Conservation (phyloP, 2,888 invertebrate genomes). For the Euproctis similis region DNA sequence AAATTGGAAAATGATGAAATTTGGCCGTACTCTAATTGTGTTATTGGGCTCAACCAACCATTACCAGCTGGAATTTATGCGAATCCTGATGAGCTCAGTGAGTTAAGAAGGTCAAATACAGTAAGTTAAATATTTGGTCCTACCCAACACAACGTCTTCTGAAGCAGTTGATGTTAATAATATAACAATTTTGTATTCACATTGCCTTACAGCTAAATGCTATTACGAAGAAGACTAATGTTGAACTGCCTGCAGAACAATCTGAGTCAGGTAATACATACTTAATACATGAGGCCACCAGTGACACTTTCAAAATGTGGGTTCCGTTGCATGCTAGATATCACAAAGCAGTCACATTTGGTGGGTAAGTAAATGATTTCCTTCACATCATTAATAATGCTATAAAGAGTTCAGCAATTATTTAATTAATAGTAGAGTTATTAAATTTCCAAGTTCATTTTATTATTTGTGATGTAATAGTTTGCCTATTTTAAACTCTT, state of each 20-base stretch:
- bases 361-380: slow-evolving; percentile 42
- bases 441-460: too few relatives aligned
- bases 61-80: slow-evolving; percentile 52
- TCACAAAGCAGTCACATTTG: slow-evolving; percentile 40
- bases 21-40: slow-evolving; percentile 36
- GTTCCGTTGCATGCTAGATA: slow-evolving; percentile 61
- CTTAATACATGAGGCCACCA: slow-evolving; percentile 33
- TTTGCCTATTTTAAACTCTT: too few relatives aligned
- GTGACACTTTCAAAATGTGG: slow-evolving; percentile 28
- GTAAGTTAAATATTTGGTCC: slow-evolving; percentile 18
- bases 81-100: slow-evolving; percentile 52
- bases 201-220: slow-evolving; percentile 42
- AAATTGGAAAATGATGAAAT: background rate
- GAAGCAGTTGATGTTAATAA: too few relatives aligned
- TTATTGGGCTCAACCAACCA: slow-evolving; percentile 43
- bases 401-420: too few relatives aligned
- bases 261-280: slow-evolving; percentile 37
- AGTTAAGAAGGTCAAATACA: slow-evolving; percentile 34
- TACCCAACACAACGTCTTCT: too few relatives aligned
- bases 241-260: slow-evolving; percentile 45
- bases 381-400: background rate
- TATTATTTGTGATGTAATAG: too few relatives aligned
- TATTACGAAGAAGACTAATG: slow-evolving; percentile 42
- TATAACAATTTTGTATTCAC: too few relatives aligned
- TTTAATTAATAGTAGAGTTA: too few relatives aligned